A percentile compares a stretch with the other conserved stretches of the same genome.
Evolutionary conservation across 2,113 vertebrate species (phyloP).

Genomic region (Sinocyclocheilus grahami): DNA sequence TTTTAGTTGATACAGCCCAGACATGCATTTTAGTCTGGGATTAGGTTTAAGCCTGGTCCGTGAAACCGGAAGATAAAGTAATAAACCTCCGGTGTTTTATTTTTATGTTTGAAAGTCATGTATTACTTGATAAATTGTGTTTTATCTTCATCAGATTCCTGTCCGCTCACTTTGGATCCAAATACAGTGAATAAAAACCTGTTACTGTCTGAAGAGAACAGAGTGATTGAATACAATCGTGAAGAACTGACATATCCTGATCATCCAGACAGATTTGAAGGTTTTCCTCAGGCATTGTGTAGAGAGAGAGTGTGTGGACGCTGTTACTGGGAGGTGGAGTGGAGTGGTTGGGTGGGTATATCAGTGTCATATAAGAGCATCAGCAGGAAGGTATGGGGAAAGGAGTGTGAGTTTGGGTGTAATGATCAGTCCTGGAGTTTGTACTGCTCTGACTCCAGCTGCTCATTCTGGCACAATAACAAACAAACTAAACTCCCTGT

Average conservation of each 20-base stretch:
- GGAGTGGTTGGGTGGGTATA: fast-evolving
- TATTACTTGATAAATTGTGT: background rate
- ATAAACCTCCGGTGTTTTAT: background rate
- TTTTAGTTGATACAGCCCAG: no score
- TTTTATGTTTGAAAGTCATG: background rate
- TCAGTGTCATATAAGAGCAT: slow-evolving; percentile 29
- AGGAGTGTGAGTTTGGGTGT: fast-evolving
- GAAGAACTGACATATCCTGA: background rate
- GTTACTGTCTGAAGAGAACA: background rate
- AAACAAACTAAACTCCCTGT: background rate
- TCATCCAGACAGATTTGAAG: slow-evolving; percentile 17
- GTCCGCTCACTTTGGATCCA: background rate
- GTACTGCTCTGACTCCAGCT: background rate
- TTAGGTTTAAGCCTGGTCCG: no score
- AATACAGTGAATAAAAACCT: background rate
- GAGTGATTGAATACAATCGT: background rate
- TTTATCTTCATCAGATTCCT: background rate
- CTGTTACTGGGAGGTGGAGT: slow-evolving; percentile 22
- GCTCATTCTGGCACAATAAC: background rate
- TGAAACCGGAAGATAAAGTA: background rate
- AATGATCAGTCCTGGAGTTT: background rate
- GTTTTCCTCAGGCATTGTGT: background rate
- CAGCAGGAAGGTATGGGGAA: background rate
- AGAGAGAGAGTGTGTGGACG: background rate
- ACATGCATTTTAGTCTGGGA: no score